phyloP scores from a whole-genome alignment of 92 coral and sea anemone species.

The Desmophyllum pertusum region DNA sequence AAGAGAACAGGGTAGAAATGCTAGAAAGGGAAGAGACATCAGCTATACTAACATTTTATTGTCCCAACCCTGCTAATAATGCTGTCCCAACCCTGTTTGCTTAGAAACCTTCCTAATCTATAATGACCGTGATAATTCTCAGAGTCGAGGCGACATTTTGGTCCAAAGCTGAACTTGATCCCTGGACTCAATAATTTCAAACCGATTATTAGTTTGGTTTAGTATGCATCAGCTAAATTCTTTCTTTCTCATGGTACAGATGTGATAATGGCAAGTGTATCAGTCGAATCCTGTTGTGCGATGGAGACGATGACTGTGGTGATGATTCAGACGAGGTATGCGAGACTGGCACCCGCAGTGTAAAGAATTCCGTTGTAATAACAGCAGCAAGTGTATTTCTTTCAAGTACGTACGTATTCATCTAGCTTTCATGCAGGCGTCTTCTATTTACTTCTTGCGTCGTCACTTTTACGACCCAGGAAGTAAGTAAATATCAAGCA shows the following conservation, averaged over 20 bases:
- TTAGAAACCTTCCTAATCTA: neutral
- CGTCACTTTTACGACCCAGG: no score
- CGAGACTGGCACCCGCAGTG: constrained; percentile 62
- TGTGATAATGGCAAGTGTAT: constrained; percentile 81
- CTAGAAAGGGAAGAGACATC: no score
- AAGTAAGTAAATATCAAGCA: no score
- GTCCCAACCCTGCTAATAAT: no score
- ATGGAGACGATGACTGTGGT: constrained; percentile 89
- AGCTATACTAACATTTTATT: no score
- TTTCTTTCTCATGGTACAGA: constrained; percentile 33
- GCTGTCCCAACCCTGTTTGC: neutral
- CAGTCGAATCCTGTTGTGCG: constrained; percentile 61
- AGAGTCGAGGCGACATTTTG: no score
- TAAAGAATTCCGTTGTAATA: constrained; percentile 72
- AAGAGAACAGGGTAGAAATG: no score
- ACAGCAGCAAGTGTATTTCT: constrained; percentile 65
- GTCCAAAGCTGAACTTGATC: neutral
- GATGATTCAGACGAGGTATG: constrained; percentile 82
- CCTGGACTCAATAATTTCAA: neutral
- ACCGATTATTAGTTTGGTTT: neutral
- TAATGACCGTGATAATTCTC: neutral
- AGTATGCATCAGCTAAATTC: neutral
- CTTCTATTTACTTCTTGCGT: no score
- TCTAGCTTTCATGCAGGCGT: no score
- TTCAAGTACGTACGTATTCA: constrained; percentile 58